Conservation (phyloP, 35 echinoderm and acorn worm species). For the Anneissia japonica region DNA sequence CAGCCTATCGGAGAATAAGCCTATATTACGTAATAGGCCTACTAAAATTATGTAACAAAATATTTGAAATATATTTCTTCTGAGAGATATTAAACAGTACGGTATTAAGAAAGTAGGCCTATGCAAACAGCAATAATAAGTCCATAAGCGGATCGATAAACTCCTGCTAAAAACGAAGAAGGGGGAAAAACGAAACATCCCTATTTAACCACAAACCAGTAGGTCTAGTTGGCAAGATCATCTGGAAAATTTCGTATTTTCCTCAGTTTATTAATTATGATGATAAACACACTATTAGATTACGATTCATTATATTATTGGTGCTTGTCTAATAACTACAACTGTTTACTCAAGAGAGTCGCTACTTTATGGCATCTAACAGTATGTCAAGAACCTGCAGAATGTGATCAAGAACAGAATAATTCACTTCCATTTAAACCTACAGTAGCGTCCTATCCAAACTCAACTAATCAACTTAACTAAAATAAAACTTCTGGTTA, state of each 20-base stretch:
- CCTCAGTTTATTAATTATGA: background rate
- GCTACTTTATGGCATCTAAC: background rate
- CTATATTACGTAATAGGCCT: no score
- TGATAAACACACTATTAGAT: background rate
- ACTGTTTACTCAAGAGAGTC: background rate
- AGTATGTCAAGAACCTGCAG: background rate
- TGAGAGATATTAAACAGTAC: no score
- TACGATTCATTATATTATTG: background rate
- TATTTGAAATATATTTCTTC: no score
- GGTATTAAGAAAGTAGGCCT: no score
- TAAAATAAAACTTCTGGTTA: slow-evolving; percentile 2
- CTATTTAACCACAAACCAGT: background rate
- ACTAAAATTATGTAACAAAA: no score
- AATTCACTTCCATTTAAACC: background rate
- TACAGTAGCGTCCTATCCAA: slow-evolving; percentile 1
- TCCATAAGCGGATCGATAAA: no score
- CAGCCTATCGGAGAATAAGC: no score
- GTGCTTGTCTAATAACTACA: background rate
- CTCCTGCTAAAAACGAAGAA: background rate
- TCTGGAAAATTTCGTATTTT: background rate
- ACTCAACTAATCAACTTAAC: background rate
- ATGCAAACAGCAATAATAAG: no score
- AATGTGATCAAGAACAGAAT: background rate
- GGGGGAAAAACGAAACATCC: background rate
- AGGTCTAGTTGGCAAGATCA: background rate